phyloP scores from a whole-genome alignment of 2,888 invertebrate genomes.

The Pediacus dermestoides region DNA sequence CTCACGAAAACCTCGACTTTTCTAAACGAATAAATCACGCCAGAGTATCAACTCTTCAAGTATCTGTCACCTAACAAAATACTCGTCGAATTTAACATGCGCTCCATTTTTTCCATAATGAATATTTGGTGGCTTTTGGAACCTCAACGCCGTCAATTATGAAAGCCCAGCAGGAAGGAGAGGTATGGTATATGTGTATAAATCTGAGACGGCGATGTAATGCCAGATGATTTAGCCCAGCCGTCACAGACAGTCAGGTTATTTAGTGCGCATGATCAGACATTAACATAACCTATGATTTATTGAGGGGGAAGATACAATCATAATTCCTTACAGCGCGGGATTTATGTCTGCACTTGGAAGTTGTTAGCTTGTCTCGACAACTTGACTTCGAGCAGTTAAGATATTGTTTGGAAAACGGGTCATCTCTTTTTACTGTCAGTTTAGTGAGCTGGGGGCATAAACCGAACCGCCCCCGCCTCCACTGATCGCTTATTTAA shows the following conservation, averaged over 20 bases:
- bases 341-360: conserved; percentile 32
- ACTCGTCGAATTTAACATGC: no score
- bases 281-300: conserved; percentile 42
- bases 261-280: conserved; percentile 38
- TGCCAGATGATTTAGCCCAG: conserved; percentile 26
- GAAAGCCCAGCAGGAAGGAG: conserved; percentile 11
- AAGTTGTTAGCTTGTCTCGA: conserved; percentile 25
- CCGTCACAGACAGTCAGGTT: conserved; percentile 32
- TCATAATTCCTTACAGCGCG: conserved; percentile 32
- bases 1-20: no score
- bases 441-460: no score
- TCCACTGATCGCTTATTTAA: no score
- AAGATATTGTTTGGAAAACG: conserved; percentile 16
- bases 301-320: conserved; percentile 35
- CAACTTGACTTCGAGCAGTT: conserved; percentile 20
- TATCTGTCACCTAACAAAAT: no score
- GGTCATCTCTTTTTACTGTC: conserved; percentile 1
- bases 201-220: conserved; percentile 12
- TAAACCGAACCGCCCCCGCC: no score
- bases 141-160: no score
- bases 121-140: no score
- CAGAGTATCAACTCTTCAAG: no score
- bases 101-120: no score
- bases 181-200: conserved; percentile 11
- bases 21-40: no score